Conservation (phyloP, 2,888 invertebrate genomes). For the Emmelina monodactyla region DNA sequence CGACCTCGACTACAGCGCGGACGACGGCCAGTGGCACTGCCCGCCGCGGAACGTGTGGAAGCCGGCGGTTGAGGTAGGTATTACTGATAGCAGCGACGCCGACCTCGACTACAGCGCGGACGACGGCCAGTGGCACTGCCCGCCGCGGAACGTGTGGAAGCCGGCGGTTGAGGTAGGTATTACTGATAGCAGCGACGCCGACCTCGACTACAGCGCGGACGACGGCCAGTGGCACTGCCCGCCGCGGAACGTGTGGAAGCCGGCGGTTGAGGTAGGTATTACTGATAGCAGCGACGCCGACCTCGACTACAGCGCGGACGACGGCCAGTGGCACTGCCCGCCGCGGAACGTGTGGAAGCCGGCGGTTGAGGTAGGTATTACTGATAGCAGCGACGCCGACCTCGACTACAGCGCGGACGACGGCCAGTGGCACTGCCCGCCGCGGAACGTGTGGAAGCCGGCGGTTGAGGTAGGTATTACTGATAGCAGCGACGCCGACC, state of each 20-base stretch:
- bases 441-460: slow-evolving; percentile 39
- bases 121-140: slow-evolving; percentile 47
- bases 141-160: slow-evolving; percentile 35
- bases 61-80: slow-evolving; percentile 45
- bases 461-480: slow-evolving; percentile 48
- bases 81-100: slow-evolving; percentile 52
- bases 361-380: slow-evolving; percentile 45
- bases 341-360: slow-evolving; percentile 40
- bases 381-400: slow-evolving; percentile 51
- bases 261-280: slow-evolving; percentile 45
- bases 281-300: slow-evolving; percentile 55
- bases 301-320: slow-evolving; percentile 49
- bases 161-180: slow-evolving; percentile 47
- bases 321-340: slow-evolving; percentile 44
- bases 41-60: slow-evolving; percentile 36
- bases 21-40: slow-evolving; percentile 48
- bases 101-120: slow-evolving; percentile 52
- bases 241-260: slow-evolving; percentile 37
- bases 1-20: slow-evolving; percentile 49
- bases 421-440: slow-evolving; percentile 41
- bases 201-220: slow-evolving; percentile 49
- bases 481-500: slow-evolving; percentile 50
- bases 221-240: slow-evolving; percentile 48
- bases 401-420: slow-evolving; percentile 54
- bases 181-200: slow-evolving; percentile 52